Base-by-base conservation (phyloP, 2,797 vertebrate genomes). In the Xenops minutus region DNA sequence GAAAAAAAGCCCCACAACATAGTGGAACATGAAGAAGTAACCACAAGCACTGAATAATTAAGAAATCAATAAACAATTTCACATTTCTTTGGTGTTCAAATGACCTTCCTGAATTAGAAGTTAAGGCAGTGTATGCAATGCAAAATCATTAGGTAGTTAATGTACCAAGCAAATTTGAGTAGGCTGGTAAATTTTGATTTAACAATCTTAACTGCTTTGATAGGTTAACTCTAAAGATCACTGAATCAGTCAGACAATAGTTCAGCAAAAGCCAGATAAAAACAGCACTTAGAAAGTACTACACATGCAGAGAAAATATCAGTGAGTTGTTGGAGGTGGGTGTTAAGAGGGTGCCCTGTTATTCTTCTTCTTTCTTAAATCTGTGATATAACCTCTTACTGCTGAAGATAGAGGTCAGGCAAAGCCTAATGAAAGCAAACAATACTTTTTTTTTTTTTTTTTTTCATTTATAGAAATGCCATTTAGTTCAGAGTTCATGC, bases 21-120 rank as follows among this genome's bases (percentile, higher is more conserved):
- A 85, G 20, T 52, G 43, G 29, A 80, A 68, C 72, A 83, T 72
- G 64, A 96, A 88, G 81, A 91, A 88, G n/a, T 63, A 89, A 89
- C 30, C n/a, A 66, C 19, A 73, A 83, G 23, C 26, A 78, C 17
- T 55, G 69, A 96, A 93, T 92, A 96, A 96, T 95, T 95, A 96
- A 86, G 76, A 85, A 97, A 96, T 96, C 95, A 78, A 92, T 96
- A 93, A 95, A 94, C 89, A 94, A 84, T 91, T 95, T 51, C 81
- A 58, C 66, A 81, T 92, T 93, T 84, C 73, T 93, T 94, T 88
- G 54, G 49, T 86, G 72, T 86, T 92, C 58, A 85, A 89, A 93
- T 93, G 92, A 92, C 93, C 75, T 96, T 94, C 56, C 54, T 83
- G 76, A 92, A 93, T 78, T 78, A 92, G 82, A 93, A 88, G 39